Percentiles rank a stretch among this genome's conserved stretches.
Conservation (phyloP, 1,140 invertebrate species). For the Schlechtendalia chinensis region DNA sequence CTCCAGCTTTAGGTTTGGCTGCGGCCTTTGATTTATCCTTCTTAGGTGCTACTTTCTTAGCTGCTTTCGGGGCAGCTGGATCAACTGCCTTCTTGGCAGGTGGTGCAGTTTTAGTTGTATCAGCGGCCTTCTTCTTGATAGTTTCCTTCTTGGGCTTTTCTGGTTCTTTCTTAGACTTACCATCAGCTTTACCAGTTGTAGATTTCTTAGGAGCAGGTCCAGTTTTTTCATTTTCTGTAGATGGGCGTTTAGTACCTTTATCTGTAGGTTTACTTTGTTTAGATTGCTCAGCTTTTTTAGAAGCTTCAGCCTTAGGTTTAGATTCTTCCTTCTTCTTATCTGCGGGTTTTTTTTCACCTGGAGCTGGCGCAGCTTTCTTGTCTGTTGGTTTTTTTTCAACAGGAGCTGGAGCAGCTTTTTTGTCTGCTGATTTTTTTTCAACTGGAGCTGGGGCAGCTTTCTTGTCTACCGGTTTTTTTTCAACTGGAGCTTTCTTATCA, state of each 20-base stretch:
- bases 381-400: slow-evolving; percentile 56
- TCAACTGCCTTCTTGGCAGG: slow-evolving; percentile 47
- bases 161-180: slow-evolving; percentile 35
- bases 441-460: background rate
- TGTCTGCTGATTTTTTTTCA: slow-evolving; percentile 42
- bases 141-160: slow-evolving; percentile 46
- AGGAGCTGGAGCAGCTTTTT: slow-evolving; percentile 8
- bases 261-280: slow-evolving; percentile 22
- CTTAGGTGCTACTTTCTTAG: slow-evolving; percentile 56
- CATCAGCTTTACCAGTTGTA: slow-evolving; percentile 51
- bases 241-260: slow-evolving; percentile 56
- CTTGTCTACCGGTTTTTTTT: slow-evolving; percentile 6
- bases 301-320: slow-evolving; percentile 22
- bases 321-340: slow-evolving; percentile 52
- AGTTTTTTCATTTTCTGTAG: slow-evolving; percentile 55
- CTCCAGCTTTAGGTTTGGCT: slow-evolving; percentile 53
- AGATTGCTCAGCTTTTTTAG: slow-evolving; percentile 43
- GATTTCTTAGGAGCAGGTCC: slow-evolving; percentile 57
- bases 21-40: slow-evolving; percentile 59
- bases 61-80: slow-evolving; percentile 47
- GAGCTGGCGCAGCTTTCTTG: slow-evolving; percentile 48
- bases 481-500: slow-evolving; percentile 1
- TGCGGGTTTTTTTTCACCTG: slow-evolving; percentile 56
- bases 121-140: slow-evolving; percentile 57
- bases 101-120: slow-evolving; percentile 44